Conservation (phyloP, 1,140 invertebrate species). For the Chironomus striatipennis region DNA sequence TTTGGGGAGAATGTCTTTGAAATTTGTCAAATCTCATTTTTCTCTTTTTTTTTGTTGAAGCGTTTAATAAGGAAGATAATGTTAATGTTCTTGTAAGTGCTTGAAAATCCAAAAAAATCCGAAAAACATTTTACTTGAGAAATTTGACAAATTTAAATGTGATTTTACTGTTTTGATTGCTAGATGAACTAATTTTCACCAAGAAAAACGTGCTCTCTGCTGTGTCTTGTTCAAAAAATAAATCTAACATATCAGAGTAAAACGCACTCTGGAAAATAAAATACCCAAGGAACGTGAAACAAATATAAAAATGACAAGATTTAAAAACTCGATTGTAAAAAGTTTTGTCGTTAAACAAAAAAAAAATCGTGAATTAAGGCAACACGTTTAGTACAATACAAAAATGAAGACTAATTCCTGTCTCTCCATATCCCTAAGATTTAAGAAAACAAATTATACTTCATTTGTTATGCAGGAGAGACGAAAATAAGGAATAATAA, state of each 20-base stretch:
- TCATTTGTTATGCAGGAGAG: conserved; percentile 13
- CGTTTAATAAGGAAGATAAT: neutral
- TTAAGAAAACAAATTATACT: neutral
- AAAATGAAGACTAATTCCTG: neutral
- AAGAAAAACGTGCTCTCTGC: no score
- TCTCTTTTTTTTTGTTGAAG: neutral
- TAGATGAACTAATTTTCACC: no score
- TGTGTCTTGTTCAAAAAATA: neutral
- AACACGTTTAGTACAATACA: neutral
- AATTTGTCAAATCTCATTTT: neutral
- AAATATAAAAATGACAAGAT: conserved; percentile 14
- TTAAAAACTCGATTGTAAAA: neutral
- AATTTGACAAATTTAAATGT: no score
- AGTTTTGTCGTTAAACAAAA: neutral
- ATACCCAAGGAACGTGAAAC: neutral
- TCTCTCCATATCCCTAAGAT: neutral
- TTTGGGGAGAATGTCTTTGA: neutral
- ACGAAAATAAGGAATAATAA: neutral
- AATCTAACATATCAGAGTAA: neutral
- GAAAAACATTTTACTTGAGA: no score
- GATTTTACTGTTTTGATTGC: no score
- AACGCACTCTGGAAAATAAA: no score
- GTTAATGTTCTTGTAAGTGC: neutral
- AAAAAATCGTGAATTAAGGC: neutral
- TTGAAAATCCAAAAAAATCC: no score